phyloP scores from a whole-genome alignment of 2,797 vertebrate species.

The Melanogrammus aeglefinus region DNA sequence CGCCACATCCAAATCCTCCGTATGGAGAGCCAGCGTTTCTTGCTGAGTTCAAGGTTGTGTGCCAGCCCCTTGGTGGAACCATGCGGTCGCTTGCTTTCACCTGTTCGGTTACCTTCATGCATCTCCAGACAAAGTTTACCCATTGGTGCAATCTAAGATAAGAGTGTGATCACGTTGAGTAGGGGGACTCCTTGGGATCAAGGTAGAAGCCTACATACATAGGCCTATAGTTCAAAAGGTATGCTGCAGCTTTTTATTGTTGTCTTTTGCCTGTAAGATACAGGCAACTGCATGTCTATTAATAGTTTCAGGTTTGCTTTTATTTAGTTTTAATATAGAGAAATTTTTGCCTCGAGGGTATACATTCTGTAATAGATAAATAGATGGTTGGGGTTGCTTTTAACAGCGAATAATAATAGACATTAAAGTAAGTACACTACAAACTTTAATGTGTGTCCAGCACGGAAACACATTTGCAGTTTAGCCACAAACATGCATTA shows the following conservation, averaged over 20 bases:
- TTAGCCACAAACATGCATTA: not conserved
- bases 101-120: conserved; percentile 16
- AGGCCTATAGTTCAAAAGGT: not conserved
- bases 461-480: no score
- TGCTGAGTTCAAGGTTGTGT: conserved; percentile 39
- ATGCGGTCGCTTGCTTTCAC: conserved; percentile 29
- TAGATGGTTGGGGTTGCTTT: not conserved
- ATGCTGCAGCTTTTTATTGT: not conserved
- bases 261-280: not conserved
- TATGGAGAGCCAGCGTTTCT: conserved; percentile 51
- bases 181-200: not conserved
- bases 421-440: no score
- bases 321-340: no score
- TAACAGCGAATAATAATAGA: not conserved
- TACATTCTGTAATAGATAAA: no score
- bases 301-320: not conserved
- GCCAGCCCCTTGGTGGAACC: conserved; percentile 40
- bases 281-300: not conserved
- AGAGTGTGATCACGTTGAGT: conserved; percentile 15
- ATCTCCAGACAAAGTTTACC: conserved; percentile 16
- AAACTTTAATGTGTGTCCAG: not conserved
- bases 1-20: conserved; percentile 65
- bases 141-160: not conserved
- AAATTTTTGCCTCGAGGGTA: no score
- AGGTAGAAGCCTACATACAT: not conserved